These are phyloP conservation scores for Anguilla pacifica DNA, from an alignment of 2,797 vertebrate species.

Conservation along the genomic window DNA sequence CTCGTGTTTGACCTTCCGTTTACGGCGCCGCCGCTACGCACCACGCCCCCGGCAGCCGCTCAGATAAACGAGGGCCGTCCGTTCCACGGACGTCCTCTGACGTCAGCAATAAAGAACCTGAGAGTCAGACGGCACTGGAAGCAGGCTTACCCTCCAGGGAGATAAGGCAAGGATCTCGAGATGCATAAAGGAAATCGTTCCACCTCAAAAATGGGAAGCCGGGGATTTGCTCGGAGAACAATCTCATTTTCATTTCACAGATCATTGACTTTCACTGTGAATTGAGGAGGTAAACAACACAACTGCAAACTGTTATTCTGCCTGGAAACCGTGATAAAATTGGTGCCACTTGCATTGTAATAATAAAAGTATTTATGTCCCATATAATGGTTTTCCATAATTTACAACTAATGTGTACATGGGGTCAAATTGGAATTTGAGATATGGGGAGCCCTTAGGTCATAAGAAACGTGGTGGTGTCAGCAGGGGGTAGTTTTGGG, in stretches of 20 bases:
- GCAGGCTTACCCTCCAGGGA: neutral
- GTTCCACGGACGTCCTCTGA: neutral
- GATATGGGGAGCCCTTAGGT: no score
- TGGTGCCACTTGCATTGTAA: neutral
- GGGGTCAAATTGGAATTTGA: no score
- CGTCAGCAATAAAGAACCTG: neutral
- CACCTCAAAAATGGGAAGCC: neutral
- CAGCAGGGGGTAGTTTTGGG: no score
- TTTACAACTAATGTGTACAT: neutral
- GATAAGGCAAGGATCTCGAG: neutral
- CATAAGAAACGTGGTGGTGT: no score
- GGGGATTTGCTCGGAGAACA: neutral
- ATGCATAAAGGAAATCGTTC: neutral
- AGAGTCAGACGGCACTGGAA: neutral
- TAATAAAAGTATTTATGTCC: neutral
- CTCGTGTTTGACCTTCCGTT: neutral
- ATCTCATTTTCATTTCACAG: constrained; percentile 52
- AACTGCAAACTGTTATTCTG: neutral
- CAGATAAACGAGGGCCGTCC: neutral
- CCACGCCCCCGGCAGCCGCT: neutral
- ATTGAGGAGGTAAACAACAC: constrained; percentile 9
- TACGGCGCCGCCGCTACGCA: neutral
- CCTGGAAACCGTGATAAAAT: neutral
- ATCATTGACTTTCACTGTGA: constrained; percentile 32
- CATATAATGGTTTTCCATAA: neutral